phyloP scores from a whole-genome alignment of 1,140 invertebrate genomes.

The Maconellicoccus hirsutus region DNA sequence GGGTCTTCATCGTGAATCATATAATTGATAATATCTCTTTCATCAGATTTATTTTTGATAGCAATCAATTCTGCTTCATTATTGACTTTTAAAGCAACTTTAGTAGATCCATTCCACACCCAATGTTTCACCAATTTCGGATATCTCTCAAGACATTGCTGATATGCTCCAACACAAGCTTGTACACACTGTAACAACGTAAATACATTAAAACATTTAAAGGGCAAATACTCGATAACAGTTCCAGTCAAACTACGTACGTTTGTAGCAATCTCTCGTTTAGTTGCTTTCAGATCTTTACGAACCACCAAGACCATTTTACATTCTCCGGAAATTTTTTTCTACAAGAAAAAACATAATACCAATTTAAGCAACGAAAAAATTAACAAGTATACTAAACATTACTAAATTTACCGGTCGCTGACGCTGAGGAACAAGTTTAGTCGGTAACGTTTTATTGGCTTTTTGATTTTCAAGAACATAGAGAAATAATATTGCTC shows the following conservation, averaged over 20 bases:
- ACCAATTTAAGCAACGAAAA: background rate
- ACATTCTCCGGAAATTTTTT: background rate
- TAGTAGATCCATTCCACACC: background rate
- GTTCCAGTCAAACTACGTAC: background rate
- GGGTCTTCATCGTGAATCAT: background rate
- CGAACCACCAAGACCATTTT: slow-evolving; percentile 9
- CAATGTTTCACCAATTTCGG: background rate
- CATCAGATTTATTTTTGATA: background rate
- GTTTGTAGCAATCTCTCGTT: background rate
- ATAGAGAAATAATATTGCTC: background rate
- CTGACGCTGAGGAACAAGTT: background rate
- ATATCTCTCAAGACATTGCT: background rate
- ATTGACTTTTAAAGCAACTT: background rate
- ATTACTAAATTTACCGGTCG: too few species aligned
- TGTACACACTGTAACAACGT: background rate
- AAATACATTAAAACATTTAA: background rate
- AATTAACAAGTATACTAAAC: background rate
- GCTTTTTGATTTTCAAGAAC: background rate
- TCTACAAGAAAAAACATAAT: background rate
- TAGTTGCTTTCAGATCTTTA: slow-evolving; percentile 3
- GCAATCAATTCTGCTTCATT: background rate
- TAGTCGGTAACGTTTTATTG: background rate
- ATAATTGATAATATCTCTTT: background rate
- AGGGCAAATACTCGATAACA: too few species aligned
- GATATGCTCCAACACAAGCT: background rate